A percentile compares a stretch with the other conserved stretches of the same genome.
Conservation (phyloP, 2,888 invertebrate species). For the Amphiduros pacificus region DNA sequence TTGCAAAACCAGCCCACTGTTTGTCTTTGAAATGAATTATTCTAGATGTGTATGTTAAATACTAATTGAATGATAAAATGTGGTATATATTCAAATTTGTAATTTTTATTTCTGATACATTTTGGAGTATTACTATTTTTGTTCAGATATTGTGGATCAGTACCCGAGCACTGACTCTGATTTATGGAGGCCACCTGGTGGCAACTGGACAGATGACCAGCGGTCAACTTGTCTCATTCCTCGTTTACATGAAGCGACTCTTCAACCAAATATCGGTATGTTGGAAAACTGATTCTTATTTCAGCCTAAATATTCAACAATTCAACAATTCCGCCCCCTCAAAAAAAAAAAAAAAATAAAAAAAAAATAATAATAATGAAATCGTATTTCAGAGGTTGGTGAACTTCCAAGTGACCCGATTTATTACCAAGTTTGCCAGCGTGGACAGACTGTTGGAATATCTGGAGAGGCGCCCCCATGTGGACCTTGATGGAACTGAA, state of each 20-base stretch:
- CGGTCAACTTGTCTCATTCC: conserved; percentile 8
- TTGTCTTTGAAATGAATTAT: no score
- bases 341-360: background rate
- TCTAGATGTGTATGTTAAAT: no score
- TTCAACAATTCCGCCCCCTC: background rate
- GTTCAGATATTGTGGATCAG: background rate
- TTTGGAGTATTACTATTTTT: no score
- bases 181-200: conserved; percentile 9
- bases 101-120: no score
- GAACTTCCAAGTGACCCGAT: background rate
- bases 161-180: background rate
- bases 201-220: conserved; percentile 4
- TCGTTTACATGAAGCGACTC: conserved; percentile 6
- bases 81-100: no score
- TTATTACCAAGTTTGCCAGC: conserved; percentile 44
- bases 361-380: no score
- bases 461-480: conserved; percentile 50
- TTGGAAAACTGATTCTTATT: background rate
- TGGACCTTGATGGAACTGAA: conserved; percentile 35
- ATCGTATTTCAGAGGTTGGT: background rate
- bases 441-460: conserved; percentile 56
- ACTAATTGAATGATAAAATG: no score
- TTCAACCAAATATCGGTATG: conserved; percentile 1
- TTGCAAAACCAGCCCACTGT: no score
- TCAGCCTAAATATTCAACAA: background rate